These are phyloP conservation scores for Troides oblongomaculatus DNA, from an alignment of 2,888 invertebrate genomes.

Conservation along the genomic window DNA sequence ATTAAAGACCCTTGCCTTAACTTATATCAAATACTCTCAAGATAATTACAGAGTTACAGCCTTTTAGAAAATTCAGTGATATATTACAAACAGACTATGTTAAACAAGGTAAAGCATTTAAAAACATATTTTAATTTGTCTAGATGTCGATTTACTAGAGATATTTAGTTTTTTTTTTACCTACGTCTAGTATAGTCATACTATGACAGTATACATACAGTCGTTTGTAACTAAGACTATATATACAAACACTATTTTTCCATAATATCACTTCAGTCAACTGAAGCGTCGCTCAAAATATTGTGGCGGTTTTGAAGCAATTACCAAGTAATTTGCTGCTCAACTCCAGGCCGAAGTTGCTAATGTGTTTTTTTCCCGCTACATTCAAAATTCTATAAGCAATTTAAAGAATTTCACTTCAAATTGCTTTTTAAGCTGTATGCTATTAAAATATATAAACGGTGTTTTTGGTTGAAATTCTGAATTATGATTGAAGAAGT, in stretches of 20 bases:
- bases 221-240: background rate
- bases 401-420: background rate
- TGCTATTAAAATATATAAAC: background rate
- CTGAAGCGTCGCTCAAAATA: background rate
- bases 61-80: too few species aligned
- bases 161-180: too few species aligned
- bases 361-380: conserved; percentile 7
- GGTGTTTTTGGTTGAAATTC: background rate
- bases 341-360: background rate
- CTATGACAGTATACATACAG: too few species aligned
- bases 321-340: conserved; percentile 7
- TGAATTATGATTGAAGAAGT: background rate
- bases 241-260: background rate
- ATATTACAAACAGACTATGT: too few species aligned
- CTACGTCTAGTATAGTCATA: too few species aligned
- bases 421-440: conserved; percentile 5
- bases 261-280: background rate
- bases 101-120: too few species aligned
- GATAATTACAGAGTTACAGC: too few species aligned
- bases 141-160: too few species aligned
- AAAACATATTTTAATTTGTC: too few species aligned
- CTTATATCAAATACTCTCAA: too few species aligned
- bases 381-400: conserved; percentile 6
- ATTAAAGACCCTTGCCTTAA: too few species aligned
- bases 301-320: conserved; percentile 12